These are phyloP conservation scores for Stenotaenia linearis DNA, from an alignment of 2,888 invertebrate species.

Conservation along the genomic window DNA sequence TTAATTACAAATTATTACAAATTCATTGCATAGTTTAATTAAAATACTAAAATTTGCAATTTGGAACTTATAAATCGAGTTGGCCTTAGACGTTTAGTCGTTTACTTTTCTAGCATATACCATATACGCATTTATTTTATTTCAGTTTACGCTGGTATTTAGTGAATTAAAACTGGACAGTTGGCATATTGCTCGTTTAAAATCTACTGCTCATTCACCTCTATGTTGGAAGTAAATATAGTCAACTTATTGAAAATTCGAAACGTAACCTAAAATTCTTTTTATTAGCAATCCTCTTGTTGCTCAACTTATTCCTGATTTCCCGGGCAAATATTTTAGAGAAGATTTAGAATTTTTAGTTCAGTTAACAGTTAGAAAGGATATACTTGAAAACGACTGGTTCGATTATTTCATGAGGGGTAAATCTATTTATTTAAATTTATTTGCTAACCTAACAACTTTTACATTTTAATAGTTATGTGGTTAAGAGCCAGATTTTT, in stretches of 20 bases:
- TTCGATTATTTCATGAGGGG: conserved; percentile 38
- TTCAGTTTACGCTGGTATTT: conserved; percentile 53
- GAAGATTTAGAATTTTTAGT: conserved; percentile 39
- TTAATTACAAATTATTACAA: too few relatives aligned
- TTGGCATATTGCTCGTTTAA: conserved; percentile 37
- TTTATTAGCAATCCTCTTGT: background rate
- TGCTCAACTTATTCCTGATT: conserved; percentile 35
- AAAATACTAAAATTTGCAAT: too few relatives aligned
- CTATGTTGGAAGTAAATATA: background rate
- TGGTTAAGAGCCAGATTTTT: conserved; percentile 45
- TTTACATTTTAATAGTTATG: conserved; percentile 40
- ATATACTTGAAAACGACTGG: conserved; percentile 36
- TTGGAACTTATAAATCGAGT: too few relatives aligned
- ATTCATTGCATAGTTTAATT: too few relatives aligned
- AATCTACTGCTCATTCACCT: conserved; percentile 22
- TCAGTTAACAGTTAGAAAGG: conserved; percentile 36
- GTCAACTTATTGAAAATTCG: too few relatives aligned
- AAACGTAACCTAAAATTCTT: too few relatives aligned
- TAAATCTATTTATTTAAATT: background rate
- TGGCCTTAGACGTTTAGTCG: too few relatives aligned
- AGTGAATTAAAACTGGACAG: conserved; percentile 52
- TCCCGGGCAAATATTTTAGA: conserved; percentile 38
- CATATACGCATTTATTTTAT: too few relatives aligned
- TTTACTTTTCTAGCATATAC: too few relatives aligned
- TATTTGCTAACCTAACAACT: background rate